Conservation (phyloP, 2,888 invertebrate species). For the Didymodactylos carnosus region DNA sequence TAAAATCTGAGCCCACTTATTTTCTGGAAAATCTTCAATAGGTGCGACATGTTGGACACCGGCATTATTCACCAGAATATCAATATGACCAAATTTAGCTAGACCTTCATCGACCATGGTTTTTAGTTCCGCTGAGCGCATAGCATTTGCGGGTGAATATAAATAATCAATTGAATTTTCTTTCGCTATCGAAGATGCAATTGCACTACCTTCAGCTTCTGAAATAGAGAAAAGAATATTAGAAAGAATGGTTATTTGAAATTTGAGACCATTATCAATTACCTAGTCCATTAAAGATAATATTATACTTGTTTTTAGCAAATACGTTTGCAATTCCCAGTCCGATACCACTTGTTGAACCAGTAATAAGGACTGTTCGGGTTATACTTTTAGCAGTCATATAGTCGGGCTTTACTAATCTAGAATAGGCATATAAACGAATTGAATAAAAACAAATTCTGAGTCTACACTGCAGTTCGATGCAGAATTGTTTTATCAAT, state of each 20-base stretch:
- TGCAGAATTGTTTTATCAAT: too few species aligned
- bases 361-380: background rate
- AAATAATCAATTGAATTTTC: background rate
- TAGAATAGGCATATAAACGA: too few species aligned
- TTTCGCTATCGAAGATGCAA: background rate
- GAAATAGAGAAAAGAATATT: too few species aligned
- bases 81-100: slow-evolving; percentile 11
- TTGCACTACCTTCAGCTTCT: background rate
- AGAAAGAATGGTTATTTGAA: too few species aligned
- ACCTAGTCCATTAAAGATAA: background rate
- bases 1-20: slow-evolving; percentile 24
- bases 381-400: too few species aligned
- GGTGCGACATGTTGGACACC: slow-evolving; percentile 21
- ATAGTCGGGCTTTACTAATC: too few species aligned
- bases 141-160: background rate
- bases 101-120: background rate
- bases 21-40: slow-evolving; percentile 22
- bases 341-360: background rate
- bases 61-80: slow-evolving; percentile 25
- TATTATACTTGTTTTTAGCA: background rate
- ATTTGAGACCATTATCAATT: too few species aligned
- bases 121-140: background rate
- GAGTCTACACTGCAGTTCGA: too few species aligned
- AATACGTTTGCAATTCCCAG: background rate
- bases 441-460: too few species aligned